Evolutionary conservation across 2,797 vertebrate genomes (phyloP).

Genomic region (Acestrorhynchus altus): DNA sequence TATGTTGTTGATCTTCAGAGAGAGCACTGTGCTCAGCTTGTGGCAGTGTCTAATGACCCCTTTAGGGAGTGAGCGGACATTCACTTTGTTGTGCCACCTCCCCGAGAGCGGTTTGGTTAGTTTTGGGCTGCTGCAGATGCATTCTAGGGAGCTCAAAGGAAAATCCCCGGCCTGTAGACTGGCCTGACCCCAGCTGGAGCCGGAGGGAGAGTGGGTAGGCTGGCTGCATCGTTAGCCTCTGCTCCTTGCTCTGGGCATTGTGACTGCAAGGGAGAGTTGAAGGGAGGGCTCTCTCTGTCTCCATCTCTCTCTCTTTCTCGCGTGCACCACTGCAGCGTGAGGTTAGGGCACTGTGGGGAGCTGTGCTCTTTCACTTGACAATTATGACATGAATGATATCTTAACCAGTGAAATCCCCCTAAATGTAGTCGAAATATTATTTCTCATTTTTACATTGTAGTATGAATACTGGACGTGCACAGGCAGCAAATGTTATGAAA

Average conservation of each 20-base stretch:
- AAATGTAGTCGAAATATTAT: no score
- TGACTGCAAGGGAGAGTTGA: slow-evolving; percentile 35
- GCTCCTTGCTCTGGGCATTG: slow-evolving; percentile 64
- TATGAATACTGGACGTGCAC: no score
- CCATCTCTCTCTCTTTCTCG: slow-evolving; percentile 24
- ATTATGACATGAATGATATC: no score
- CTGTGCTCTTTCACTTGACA: slow-evolving; percentile 76
- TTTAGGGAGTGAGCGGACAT: slow-evolving; percentile 50
- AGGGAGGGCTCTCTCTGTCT: slow-evolving; percentile 49
- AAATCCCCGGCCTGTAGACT: slow-evolving; percentile 49
- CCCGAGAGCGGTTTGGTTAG: slow-evolving; percentile 55
- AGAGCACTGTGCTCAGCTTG: slow-evolving; percentile 37
- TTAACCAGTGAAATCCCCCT: no score
- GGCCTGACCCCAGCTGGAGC: slow-evolving; percentile 40
- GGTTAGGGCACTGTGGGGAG: slow-evolving; percentile 78
- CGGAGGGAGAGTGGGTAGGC: neutral
- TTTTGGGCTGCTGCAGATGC: slow-evolving; percentile 43
- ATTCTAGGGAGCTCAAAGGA: slow-evolving; percentile 48
- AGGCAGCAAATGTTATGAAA: no score
- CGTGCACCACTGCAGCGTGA: slow-evolving; percentile 59
- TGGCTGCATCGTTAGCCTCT: slow-evolving; percentile 63
- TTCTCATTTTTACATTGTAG: no score
- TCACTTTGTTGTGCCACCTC: slow-evolving; percentile 42
- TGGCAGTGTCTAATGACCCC: slow-evolving; percentile 63
- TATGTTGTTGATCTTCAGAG: slow-evolving; percentile 52